Base-by-base conservation (phyloP, 1,140 invertebrate species). In the Maniola jurtina region DNA sequence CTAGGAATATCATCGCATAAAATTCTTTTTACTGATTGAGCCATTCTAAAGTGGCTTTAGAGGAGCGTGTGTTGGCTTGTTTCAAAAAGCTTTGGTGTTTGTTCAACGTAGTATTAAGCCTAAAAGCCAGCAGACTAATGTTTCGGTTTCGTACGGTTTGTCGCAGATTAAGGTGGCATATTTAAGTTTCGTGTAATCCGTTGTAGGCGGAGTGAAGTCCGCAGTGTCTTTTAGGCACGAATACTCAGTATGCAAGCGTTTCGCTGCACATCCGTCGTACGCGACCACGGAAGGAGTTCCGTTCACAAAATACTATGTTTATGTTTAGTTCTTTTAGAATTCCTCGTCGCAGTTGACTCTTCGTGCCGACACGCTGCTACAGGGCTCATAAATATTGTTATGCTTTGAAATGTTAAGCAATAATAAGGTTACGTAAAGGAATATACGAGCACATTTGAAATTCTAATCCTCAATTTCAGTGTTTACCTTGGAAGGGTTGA, bases 201-300 rank as follows among this genome's bases (percentile, higher is more conserved):
- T 65, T 79, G 80, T 87, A 83, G 79, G 81, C 82, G 77, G 79
- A 84, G 77, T 84, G 78, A 81, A 89, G 80, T 84, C 88, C 79
- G 84, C 81, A 88, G 81, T 89, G 82, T 90, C 84, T 90, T 89
- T 90, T 88, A 88, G 84, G 85, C 80, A 81, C 80, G 85, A 77
- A 83, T 89, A 86, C 81, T 90, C 82, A 86, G 86, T 87, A 90
- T 90, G 88, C 88, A 86, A 88, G 83, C 83, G 83, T 83, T 86
- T 86, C 80, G 81, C 84, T 84, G 79, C 77, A 88, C 79, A 89
- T 89, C 84, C 86, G 86, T 86, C 86, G 80, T 86, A 86, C 81
- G 78, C 81, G 84, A 82, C 81, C 84, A 77, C 84, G 83, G 81
- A 82, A 88, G 80, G 83, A 88, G 81, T 88, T 84, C 86, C 80